Evolutionary conservation across 1,140 invertebrate genomes (phyloP).

Genomic region (Ridgeia piscesae): DNA sequence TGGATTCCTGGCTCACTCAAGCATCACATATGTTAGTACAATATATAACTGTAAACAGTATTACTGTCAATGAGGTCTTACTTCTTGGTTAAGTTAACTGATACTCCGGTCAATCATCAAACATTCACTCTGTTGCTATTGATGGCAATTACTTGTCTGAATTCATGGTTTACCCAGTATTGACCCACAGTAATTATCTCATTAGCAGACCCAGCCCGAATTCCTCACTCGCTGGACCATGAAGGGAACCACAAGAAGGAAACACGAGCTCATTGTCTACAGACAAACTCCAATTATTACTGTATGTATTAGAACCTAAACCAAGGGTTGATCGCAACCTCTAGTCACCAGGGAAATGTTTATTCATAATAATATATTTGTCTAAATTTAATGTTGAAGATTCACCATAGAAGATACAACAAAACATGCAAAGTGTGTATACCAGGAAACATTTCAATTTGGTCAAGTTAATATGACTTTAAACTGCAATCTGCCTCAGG

Average conservation of each 20-base stretch:
- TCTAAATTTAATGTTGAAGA: not conserved
- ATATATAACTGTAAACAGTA: not conserved
- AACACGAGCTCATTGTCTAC: not conserved
- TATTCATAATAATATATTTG: not conserved
- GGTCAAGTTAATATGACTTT: not conserved
- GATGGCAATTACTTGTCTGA: not conserved
- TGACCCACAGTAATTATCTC: no score
- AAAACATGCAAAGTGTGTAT: not conserved
- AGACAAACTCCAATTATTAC: no score
- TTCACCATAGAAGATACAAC: not conserved
- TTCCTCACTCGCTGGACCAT: not conserved
- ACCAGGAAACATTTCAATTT: not conserved
- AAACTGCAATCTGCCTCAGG: not conserved
- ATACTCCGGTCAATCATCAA: not conserved
- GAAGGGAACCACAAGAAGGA: not conserved
- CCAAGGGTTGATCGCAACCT: no score
- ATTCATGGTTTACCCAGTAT: not conserved
- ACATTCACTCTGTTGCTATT: not conserved
- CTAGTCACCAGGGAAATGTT: not conserved
- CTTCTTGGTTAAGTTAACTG: not conserved
- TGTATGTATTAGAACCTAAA: no score
- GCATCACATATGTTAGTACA: no score
- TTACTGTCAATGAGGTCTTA: no score
- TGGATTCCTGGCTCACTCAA: no score
- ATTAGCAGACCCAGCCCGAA: not conserved